These are phyloP conservation scores for Euthynnus affinis DNA, from an alignment of 2,797 vertebrate genomes.

Conservation along the genomic window DNA sequence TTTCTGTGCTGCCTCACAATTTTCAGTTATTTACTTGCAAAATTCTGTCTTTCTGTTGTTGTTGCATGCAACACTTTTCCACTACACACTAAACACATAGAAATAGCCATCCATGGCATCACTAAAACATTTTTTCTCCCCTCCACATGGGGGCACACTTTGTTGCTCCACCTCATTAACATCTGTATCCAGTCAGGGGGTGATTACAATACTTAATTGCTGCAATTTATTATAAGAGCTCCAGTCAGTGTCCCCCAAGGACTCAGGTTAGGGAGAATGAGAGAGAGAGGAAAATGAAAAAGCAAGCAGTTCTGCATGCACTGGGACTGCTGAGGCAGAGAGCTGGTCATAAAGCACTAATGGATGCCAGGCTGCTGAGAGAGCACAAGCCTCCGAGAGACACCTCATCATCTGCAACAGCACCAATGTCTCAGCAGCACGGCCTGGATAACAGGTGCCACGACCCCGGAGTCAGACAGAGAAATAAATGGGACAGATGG, in stretches of 20 bases:
- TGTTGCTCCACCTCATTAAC: constrained; percentile 52
- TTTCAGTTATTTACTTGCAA: neutral
- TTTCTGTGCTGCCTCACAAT: neutral
- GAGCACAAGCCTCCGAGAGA: constrained; percentile 56
- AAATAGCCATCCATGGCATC: neutral
- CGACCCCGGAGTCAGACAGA: constrained; percentile 32
- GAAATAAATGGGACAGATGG: constrained; percentile 52
- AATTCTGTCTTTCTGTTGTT: neutral
- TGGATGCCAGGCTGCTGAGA: constrained; percentile 66
- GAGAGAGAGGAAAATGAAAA: constrained; percentile 64
- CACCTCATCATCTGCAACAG: constrained; percentile 59
- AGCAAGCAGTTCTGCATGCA: constrained; percentile 59
- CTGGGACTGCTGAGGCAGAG: constrained; percentile 58
- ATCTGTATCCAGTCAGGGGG: constrained; percentile 37
- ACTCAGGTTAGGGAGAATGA: constrained; percentile 35
- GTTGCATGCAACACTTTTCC: neutral
- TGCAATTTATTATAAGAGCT: constrained; percentile 61
- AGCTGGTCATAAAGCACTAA: constrained; percentile 67
- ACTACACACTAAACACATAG: neutral
- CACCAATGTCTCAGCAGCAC: constrained; percentile 43
- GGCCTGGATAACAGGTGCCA: constrained; percentile 61
- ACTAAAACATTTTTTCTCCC: constrained; percentile 12
- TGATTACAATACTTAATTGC: constrained; percentile 68
- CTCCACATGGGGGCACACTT: constrained; percentile 44
- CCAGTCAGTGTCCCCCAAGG: constrained; percentile 13